Evolutionary conservation across 2,113 vertebrate species (phyloP), one percentile per base, ranked within the genome.

Genomic region (Epinephelus moara): DNA sequence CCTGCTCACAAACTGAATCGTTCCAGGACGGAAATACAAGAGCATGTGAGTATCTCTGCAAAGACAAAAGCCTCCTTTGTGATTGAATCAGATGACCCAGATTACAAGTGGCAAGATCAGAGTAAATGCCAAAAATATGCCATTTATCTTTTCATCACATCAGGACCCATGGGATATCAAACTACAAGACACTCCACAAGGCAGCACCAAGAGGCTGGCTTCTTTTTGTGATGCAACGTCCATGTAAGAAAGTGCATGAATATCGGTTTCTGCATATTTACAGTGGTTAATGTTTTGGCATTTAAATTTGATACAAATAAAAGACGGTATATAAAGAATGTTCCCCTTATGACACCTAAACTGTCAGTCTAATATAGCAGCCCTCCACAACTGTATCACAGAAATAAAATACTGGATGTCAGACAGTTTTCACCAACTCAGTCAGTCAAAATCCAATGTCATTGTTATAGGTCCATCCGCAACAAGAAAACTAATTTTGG

Each of bases 81-180:
- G 6, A 76, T 4, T 10, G 3, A n/a, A 57, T n/a, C 1, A 55
- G 61, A 52, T 45, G 25, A 63, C 30, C 25, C 2, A 15, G 61
- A 55, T 42, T 59, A 33, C 59, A 57, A 57, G 23, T 12, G 63
- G 53, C 1, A 56, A 40, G 30, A 77, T 69, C 66, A 59, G 23
- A 75, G 14, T 9, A 56, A 66, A 47, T 12, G 18, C 40, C n/a
- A 13, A 10, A 30, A 56, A 7, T 30, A 11, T 49, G 4, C 5
- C 18, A 14, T 62, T 47, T 17, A 23, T 53, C 12, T 55, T 69
- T 63, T n/a, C 67, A 27, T 5, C 21, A 55, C 37, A 17, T 68
- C 80, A 95, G 93, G 84, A 90, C n/a, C 78, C 63, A 13, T 95
- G 92, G 91, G 2, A 21, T 25, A 82, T 96, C 18, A 50, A 15